Conservation (phyloP, 2,888 invertebrate genomes). For the Coremacera marginata region DNA sequence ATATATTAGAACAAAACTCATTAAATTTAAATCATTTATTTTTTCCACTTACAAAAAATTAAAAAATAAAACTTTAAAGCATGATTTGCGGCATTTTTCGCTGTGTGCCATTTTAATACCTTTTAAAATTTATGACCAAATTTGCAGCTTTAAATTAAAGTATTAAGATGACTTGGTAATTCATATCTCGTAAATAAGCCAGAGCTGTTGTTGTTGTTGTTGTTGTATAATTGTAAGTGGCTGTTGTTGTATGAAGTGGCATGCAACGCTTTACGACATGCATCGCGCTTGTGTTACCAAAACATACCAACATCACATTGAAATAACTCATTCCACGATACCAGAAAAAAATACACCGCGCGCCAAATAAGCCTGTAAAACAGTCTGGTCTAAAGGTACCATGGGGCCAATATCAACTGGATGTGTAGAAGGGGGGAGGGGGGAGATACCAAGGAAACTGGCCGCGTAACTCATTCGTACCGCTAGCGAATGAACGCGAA, state of each 20-base stretch:
- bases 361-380: neutral
- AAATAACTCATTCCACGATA: neutral
- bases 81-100: conserved; percentile 10
- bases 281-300: conserved; percentile 39
- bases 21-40: no score
- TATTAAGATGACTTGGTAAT: conserved; percentile 67
- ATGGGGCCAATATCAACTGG: neutral
- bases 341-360: no score
- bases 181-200: conserved; percentile 60
- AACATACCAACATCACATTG: conserved; percentile 31
- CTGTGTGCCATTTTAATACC: conserved; percentile 22
- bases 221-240: conserved; percentile 30
- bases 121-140: conserved; percentile 68
- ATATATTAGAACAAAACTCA: no score
- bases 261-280: conserved; percentile 36
- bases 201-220: conserved; percentile 32
- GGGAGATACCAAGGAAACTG: conserved; percentile 37
- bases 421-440: neutral
- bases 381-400: neutral
- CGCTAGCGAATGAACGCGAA: conserved; percentile 6
- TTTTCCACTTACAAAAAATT: no score
- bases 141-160: conserved; percentile 68
- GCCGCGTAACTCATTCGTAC: conserved; percentile 49
- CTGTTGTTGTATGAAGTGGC: conserved; percentile 42
- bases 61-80: neutral